Evolutionary conservation across 2,888 invertebrate species (phyloP).

Genomic region (Mythimna ferrago): DNA sequence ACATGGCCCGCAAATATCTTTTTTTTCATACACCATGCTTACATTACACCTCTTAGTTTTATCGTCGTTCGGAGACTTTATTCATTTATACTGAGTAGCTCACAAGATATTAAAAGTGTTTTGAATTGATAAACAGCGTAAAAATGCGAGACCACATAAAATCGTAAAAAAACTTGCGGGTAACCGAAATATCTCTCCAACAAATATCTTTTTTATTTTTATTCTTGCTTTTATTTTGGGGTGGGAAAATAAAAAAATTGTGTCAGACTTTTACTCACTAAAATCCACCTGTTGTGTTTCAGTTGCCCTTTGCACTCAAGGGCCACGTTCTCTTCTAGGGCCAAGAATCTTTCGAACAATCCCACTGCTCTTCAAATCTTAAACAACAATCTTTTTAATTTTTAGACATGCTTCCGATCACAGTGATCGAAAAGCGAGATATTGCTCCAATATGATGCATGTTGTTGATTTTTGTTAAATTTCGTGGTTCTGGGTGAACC

Average conservation of each 20-base stretch:
- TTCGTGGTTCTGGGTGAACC: not conserved
- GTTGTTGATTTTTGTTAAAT: not conserved
- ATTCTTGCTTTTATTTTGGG: not conserved
- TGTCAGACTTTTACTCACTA: not conserved
- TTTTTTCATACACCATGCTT: conserved; percentile 47
- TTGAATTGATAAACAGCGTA: conserved; percentile 24
- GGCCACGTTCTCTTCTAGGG: no score
- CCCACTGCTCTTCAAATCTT: no score
- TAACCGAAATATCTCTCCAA: conserved; percentile 9
- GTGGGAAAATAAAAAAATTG: no score
- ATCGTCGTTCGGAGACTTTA: conserved; percentile 48
- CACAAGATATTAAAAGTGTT: conserved; percentile 28
- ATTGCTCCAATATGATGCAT: not conserved
- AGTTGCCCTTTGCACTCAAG: no score
- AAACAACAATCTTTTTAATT: not conserved
- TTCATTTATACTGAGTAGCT: conserved; percentile 46
- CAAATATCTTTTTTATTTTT: not conserved
- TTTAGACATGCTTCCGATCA: not conserved
- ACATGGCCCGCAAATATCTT: conserved; percentile 68
- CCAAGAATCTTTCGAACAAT: no score
- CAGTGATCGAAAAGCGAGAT: not conserved
- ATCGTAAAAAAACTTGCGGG: conserved; percentile 34
- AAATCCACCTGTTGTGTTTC: no score
- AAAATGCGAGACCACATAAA: conserved; percentile 30
- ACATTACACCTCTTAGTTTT: conserved; percentile 60